A percentile compares a stretch with the other conserved stretches of the same genome.
Conservation (phyloP, 2,797 vertebrate species). For the Enteromius trimaculatus region DNA sequence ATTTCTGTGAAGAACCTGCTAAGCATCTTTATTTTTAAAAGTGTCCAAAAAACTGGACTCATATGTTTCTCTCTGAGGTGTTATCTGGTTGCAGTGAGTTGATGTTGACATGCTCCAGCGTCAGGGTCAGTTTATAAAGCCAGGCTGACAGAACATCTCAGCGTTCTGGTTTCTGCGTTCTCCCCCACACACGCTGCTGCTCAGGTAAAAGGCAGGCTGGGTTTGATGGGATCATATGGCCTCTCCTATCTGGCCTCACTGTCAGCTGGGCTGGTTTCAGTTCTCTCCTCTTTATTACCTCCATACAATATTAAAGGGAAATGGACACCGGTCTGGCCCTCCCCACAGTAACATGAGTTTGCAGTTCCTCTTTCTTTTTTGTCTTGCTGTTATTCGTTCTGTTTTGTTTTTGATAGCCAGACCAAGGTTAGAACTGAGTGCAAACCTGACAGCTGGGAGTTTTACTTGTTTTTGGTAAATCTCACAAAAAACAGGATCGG, state of each 20-base stretch:
- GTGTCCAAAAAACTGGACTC: neutral
- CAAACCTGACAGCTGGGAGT: neutral
- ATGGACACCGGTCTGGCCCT: conserved; percentile 59
- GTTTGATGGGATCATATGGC: conserved; percentile 57
- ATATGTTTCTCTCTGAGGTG: neutral
- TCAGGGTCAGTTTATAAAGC: conserved; percentile 30
- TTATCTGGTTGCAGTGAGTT: conserved; percentile 24
- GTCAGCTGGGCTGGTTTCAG: conserved; percentile 62
- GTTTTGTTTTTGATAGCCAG: conserved; percentile 44
- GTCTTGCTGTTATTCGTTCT: conserved; percentile 29
- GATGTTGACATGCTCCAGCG: neutral
- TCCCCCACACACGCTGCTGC: conserved; percentile 44
- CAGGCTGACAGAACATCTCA: conserved; percentile 26
- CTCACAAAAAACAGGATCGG: neutral
- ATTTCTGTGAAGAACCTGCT: too few relatives aligned
- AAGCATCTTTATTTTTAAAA: too few relatives aligned
- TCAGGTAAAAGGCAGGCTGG: conserved; percentile 52
- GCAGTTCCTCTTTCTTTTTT: conserved; percentile 64
- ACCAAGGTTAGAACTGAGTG: neutral
- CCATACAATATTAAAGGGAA: conserved; percentile 69
- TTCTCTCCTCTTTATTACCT: conserved; percentile 64
- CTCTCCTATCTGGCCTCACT: conserved; percentile 49
- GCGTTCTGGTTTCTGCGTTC: conserved; percentile 51
- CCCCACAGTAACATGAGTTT: conserved; percentile 60
- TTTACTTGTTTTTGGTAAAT: neutral